A percentile compares a stretch with the other conserved stretches of the same genome.
Conservation (phyloP, 2,888 invertebrate species). For the Allolobophora icterica region DNA sequence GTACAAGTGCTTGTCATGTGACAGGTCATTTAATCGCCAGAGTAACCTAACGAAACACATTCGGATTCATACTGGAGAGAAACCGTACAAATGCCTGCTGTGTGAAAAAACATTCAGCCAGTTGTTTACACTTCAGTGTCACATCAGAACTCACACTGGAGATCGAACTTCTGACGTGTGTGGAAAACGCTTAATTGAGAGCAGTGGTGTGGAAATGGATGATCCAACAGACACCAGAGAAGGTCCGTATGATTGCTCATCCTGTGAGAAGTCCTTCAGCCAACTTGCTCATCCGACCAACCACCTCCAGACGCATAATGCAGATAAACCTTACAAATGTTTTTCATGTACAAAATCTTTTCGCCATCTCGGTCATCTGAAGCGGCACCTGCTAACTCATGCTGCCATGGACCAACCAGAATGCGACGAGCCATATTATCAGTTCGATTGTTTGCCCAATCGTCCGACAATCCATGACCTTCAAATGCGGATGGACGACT, state of each 20-base stretch:
- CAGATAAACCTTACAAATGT: not conserved
- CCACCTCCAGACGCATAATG: not conserved
- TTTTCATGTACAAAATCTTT: not conserved
- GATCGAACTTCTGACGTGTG: not conserved
- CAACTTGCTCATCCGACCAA: not conserved
- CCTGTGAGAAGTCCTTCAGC: not conserved
- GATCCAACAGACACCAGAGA: not conserved
- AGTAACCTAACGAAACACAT: not conserved
- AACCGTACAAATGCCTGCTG: not conserved
- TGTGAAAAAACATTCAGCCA: not conserved
- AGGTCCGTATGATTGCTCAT: not conserved
- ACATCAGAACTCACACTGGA: constrained; percentile 11
- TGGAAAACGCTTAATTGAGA: not conserved
- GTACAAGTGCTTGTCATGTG: not conserved
- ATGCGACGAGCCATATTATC: not conserved
- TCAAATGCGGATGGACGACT: not conserved
- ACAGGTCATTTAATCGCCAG: not conserved
- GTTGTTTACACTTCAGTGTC: not conserved
- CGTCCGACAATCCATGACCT: not conserved
- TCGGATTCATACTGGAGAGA: not conserved
- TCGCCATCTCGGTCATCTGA: not conserved
- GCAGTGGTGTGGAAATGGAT: not conserved
- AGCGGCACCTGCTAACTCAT: not conserved
- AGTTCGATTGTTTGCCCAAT: not conserved
- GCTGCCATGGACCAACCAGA: not conserved